Percentiles rank a stretch among this genome's conserved stretches.
Conservation (phyloP, 2,797 vertebrate genomes). For the Telmatherina bonti region DNA sequence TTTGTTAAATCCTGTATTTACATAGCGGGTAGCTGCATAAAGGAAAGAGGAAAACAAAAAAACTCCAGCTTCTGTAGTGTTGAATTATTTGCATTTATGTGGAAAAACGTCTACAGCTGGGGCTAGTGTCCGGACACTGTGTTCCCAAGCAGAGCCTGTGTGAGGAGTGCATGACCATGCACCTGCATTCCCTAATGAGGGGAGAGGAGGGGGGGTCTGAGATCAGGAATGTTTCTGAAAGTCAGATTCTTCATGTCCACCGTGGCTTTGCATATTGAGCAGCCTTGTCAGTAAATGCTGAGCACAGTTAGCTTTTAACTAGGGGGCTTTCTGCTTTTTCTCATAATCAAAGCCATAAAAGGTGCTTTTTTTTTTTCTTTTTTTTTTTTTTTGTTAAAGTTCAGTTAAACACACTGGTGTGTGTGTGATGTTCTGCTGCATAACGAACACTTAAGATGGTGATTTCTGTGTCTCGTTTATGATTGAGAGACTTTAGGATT, state of each 20-base stretch:
- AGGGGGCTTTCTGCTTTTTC: not conserved
- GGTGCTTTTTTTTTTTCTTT: not conserved
- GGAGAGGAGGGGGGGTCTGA: not conserved
- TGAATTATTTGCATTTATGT: slow-evolving; percentile 48
- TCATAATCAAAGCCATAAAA: slow-evolving; percentile 39
- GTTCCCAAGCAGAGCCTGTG: slow-evolving; percentile 60
- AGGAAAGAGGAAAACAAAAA: not conserved
- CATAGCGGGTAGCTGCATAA: not conserved
- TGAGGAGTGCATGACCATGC: slow-evolving; percentile 66
- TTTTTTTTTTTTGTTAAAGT: slow-evolving; percentile 6
- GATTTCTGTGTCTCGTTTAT: slow-evolving; percentile 56
- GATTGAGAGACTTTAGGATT: slow-evolving; percentile 28
- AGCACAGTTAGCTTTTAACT: slow-evolving; percentile 4
- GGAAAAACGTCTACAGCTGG: slow-evolving; percentile 18
- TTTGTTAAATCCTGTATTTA: slow-evolving; percentile 6
- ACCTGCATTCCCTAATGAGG: slow-evolving; percentile 75
- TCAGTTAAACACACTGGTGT: not conserved
- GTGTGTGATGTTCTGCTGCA: slow-evolving; percentile 41
- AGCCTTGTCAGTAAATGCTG: slow-evolving; percentile 1
- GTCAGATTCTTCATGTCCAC: slow-evolving; percentile 16
- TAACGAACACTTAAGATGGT: slow-evolving; percentile 9
- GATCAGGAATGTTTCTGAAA: slow-evolving; percentile 31
- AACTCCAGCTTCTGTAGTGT: not conserved
- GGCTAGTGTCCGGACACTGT: slow-evolving; percentile 58
- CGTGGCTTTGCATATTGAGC: slow-evolving; percentile 52